These are phyloP conservation scores for Cochlearius cochlearius DNA, from an alignment of 2,113 vertebrate species.

Conservation along the genomic window DNA sequence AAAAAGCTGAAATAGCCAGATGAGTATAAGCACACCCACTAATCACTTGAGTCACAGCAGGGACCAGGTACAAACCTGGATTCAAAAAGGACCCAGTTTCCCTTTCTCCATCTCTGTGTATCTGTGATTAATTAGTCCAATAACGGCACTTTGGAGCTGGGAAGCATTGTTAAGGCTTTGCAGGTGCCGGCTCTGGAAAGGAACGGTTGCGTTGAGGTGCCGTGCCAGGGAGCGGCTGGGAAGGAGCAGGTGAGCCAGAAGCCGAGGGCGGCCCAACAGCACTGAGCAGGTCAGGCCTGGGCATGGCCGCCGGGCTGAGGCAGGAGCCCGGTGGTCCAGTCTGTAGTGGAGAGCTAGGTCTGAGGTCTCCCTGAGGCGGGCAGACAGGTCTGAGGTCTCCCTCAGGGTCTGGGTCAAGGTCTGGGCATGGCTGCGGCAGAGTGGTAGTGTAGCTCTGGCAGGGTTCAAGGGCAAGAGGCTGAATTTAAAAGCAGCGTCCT, in stretches of 20 bases:
- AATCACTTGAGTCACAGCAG: background rate
- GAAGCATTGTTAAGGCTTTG: background rate
- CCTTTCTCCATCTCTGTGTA: background rate
- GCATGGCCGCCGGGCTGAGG: accelerated
- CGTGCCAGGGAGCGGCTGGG: background rate
- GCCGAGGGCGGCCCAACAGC: accelerated
- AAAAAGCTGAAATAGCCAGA: background rate
- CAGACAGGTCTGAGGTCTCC: no score
- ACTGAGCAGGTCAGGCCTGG: accelerated
- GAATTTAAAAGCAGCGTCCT: background rate
- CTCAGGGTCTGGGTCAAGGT: accelerated
- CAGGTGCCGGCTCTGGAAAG: background rate
- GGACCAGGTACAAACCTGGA: background rate
- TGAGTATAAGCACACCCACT: background rate
- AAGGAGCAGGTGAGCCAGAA: background rate
- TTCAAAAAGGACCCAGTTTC: background rate
- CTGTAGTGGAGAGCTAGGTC: background rate
- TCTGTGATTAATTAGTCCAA: background rate
- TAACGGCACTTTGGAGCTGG: background rate
- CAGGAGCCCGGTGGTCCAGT: accelerated
- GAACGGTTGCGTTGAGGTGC: background rate
- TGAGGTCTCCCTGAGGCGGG: no score
- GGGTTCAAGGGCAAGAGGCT: background rate
- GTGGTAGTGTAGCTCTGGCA: background rate
- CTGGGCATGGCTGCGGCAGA: background rate